Conservation (phyloP, 2,888 invertebrate genomes). For the Sarcophaga rosellei region DNA sequence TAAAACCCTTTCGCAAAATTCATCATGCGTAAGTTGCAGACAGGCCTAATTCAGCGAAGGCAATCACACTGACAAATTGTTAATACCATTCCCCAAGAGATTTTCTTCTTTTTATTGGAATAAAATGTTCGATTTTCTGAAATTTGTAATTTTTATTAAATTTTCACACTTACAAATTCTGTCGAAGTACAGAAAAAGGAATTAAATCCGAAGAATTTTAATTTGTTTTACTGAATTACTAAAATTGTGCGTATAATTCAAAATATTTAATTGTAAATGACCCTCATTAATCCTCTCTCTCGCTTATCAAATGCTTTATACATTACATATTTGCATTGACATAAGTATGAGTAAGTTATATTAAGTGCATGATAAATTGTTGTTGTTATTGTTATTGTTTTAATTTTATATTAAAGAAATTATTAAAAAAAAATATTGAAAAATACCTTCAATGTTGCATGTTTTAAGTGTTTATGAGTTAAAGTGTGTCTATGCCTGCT, state of each 20-base stretch:
- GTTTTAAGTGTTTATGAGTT: conserved; percentile 19
- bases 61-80: too few relatives aligned
- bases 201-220: too few relatives aligned
- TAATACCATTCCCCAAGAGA: too few relatives aligned
- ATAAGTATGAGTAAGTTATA: background rate
- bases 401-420: background rate
- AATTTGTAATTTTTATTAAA: too few relatives aligned
- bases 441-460: conserved; percentile 37
- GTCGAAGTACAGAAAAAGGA: too few relatives aligned
- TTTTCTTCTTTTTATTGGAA: too few relatives aligned
- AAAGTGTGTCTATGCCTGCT: conserved; percentile 43
- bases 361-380: background rate
- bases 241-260: background rate
- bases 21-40: too few relatives aligned
- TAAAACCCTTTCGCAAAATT: too few relatives aligned
- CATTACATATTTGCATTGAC: background rate
- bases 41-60: too few relatives aligned
- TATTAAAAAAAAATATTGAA: background rate
- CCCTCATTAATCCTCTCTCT: background rate
- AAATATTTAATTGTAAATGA: background rate
- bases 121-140: too few relatives aligned
- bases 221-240: too few relatives aligned
- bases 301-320: background rate
- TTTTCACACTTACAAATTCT: too few relatives aligned
- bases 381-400: background rate